A percentile compares a stretch with the other conserved stretches of the same genome.
Evolutionary conservation across 2,888 invertebrate genomes (phyloP).

Genomic region (Taphrorychus bicolor): DNA sequence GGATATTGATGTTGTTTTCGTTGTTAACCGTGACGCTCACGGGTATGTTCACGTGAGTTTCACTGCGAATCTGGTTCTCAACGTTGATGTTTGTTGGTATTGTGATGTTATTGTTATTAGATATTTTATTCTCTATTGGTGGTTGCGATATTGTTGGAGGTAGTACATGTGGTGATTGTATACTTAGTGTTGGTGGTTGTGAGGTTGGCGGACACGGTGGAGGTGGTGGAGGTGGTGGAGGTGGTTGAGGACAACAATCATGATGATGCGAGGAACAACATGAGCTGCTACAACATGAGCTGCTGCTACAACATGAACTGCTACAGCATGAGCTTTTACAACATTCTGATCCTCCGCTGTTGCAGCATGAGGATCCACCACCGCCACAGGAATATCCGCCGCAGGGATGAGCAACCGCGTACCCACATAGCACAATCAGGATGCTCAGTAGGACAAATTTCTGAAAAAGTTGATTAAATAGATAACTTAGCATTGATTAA

Average conservation of each 20-base stretch:
- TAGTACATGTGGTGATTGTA: not conserved
- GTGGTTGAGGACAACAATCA: not conserved
- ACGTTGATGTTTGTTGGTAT: conserved; percentile 23
- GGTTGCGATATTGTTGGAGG: not conserved
- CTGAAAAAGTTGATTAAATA: no score
- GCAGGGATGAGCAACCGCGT: not conserved
- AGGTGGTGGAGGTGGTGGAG: not conserved
- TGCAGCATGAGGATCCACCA: not conserved
- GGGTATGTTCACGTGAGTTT: conserved; percentile 19
- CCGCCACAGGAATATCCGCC: not conserved
- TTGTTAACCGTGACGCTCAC: conserved; percentile 16
- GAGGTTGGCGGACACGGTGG: not conserved
- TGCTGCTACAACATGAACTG: not conserved
- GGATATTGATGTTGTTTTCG: conserved; percentile 23
- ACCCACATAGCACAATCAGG: not conserved
- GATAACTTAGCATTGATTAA: no score
- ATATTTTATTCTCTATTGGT: not conserved
- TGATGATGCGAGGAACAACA: not conserved
- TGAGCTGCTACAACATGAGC: not conserved
- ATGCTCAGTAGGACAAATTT: not conserved
- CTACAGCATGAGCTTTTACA: not conserved
- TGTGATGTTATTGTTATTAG: conserved; percentile 21
- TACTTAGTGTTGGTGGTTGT: not conserved
- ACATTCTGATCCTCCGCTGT: not conserved
- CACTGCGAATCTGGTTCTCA: conserved; percentile 12